Conservation (phyloP, 2,113 vertebrate species). For the Cacatua alba region DNA sequence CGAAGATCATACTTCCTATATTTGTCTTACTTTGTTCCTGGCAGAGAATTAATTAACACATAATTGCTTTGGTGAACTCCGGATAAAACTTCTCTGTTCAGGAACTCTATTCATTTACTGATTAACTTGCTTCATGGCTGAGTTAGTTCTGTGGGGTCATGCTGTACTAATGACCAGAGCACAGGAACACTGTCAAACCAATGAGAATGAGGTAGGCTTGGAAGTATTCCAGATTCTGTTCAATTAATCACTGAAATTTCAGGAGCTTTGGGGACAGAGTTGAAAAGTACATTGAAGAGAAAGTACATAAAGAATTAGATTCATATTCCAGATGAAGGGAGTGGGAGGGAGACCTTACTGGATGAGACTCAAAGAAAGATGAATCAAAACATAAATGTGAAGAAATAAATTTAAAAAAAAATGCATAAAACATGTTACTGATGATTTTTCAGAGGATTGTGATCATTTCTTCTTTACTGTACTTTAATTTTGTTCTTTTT, state of each 20-base stretch:
- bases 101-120: constrained; percentile 69
- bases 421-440: not conserved
- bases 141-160: constrained; percentile 65
- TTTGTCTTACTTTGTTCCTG: constrained; percentile 65
- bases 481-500: not conserved
- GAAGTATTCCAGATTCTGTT: constrained; percentile 47
- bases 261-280: constrained; percentile 38
- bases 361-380: not conserved
- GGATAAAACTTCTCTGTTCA: constrained; percentile 58
- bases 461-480: not conserved
- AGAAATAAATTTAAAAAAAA: not conserved
- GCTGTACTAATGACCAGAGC: constrained; percentile 60
- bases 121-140: constrained; percentile 75
- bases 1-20: constrained; percentile 64
- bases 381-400: not conserved
- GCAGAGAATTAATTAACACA: constrained; percentile 66
- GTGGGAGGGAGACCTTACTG: not conserved
- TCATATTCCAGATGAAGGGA: not conserved
- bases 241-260: constrained; percentile 64
- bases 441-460: constrained; percentile 5
- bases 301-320: not conserved
- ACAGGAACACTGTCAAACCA: constrained; percentile 51
- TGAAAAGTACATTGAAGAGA: constrained; percentile 40
- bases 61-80: constrained; percentile 63
- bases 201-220: constrained; percentile 48